A percentile compares a stretch with the other conserved stretches of the same genome.
Conservation (phyloP, 2,113 vertebrate genomes). For the Neopipo cinnamomea region DNA sequence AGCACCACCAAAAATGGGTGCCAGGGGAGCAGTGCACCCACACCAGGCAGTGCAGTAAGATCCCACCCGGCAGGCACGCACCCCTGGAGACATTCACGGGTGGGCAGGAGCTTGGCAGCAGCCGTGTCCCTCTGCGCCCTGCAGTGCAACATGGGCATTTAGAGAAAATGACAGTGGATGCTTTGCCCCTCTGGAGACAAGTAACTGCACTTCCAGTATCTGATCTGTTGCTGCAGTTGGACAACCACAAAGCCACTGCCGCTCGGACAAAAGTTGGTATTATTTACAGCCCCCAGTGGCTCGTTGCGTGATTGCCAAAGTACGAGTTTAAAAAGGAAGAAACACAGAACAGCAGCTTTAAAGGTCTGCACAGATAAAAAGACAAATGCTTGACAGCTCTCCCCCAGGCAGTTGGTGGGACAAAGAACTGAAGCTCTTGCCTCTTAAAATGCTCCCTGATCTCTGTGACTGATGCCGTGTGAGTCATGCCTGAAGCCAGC, state of each 20-base stretch:
- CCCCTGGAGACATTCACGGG: background rate
- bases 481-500: background rate
- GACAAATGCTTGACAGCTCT: background rate
- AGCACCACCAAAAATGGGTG: background rate
- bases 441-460: background rate
- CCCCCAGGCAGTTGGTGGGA: background rate
- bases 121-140: accelerated
- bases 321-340: background rate
- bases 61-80: accelerated
- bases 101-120: background rate
- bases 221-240: background rate
- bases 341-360: background rate
- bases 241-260: background rate
- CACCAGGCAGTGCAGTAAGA: accelerated
- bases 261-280: background rate
- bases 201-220: background rate
- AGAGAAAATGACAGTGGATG: accelerated
- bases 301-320: background rate
- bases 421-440: background rate
- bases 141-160: accelerated
- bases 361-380: background rate
- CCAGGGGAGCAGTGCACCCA: accelerated
- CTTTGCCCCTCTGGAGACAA: background rate
- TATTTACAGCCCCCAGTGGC: background rate
- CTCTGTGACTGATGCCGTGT: accelerated